Evolutionary conservation across 2,113 vertebrate species (phyloP).

Genomic region (Martes martes): DNA sequence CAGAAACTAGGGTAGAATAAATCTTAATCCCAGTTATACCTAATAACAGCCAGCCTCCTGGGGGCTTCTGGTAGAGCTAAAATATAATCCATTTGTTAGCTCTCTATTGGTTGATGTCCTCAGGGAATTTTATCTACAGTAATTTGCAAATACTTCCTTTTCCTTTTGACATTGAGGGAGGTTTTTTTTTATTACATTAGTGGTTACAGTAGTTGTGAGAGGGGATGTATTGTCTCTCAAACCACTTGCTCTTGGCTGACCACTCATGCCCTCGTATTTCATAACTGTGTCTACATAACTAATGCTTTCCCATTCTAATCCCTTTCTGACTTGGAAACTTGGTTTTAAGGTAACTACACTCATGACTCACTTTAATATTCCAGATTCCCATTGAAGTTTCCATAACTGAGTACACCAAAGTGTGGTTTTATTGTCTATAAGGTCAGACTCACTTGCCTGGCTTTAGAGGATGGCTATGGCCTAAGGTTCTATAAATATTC

Average conservation of each 20-base stretch:
- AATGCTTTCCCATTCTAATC: neutral
- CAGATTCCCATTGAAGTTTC: neutral
- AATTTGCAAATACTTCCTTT: neutral
- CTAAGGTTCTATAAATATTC: neutral
- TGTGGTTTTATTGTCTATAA: neutral
- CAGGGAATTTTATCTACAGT: neutral
- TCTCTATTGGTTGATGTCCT: neutral
- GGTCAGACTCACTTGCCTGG: neutral
- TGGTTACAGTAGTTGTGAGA: neutral
- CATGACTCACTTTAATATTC: neutral
- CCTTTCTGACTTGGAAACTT: neutral
- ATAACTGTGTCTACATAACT: neutral
- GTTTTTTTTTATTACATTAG: neutral
- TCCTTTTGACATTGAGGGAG: neutral
- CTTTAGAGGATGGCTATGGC: neutral
- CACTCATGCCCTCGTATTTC: accelerated
- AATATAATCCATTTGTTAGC: neutral
- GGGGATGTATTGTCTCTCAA: neutral
- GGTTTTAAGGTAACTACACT: neutral
- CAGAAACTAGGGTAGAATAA: neutral
- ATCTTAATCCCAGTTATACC: neutral
- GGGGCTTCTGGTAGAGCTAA: neutral
- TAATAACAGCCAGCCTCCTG: accelerated
- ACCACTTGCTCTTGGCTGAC: accelerated
- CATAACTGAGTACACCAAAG: neutral